These are phyloP conservation scores for Thalassarche chlororhynchos DNA, from an alignment of 2,113 vertebrate species.

Conservation along the genomic window DNA sequence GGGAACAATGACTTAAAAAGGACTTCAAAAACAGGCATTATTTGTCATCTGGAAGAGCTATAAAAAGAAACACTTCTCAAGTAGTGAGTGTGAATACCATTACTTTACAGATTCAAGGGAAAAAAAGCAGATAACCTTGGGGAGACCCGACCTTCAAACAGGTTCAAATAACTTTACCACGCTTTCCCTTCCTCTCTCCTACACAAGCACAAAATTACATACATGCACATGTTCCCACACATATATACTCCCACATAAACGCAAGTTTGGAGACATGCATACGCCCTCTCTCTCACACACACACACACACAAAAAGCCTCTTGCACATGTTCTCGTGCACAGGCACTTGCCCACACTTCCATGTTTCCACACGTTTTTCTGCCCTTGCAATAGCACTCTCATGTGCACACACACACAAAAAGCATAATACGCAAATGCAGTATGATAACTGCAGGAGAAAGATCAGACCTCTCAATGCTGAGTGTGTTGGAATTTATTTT, in stretches of 20 bases:
- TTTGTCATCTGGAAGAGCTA: constrained; percentile 79
- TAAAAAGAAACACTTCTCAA: constrained; percentile 87
- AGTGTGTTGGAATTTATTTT: background rate
- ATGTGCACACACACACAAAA: background rate
- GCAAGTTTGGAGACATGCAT: background rate
- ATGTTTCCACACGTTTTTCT: background rate
- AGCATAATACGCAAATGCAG: background rate
- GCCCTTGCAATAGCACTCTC: background rate
- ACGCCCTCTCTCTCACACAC: background rate
- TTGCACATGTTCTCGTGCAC: background rate
- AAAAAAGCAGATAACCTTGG: constrained; percentile 84
- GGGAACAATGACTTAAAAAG: constrained; percentile 74
- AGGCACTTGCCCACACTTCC: background rate
- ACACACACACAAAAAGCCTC: background rate
- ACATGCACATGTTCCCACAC: background rate
- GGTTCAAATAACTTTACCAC: constrained; percentile 62
- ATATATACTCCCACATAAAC: background rate
- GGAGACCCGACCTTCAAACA: constrained; percentile 74
- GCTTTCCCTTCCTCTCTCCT: constrained; percentile 42
- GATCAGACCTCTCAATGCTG: background rate
- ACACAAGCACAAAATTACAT: constrained; percentile 36
- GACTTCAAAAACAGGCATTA: constrained; percentile 76
- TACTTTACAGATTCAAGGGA: constrained; percentile 82
- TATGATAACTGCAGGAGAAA: background rate
- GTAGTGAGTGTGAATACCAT: constrained; percentile 81